A percentile compares a stretch with the other conserved stretches of the same genome.
Evolutionary conservation across 1,140 invertebrate genomes (phyloP).

Genomic region (Phymorhynchus buccinoides): DNA sequence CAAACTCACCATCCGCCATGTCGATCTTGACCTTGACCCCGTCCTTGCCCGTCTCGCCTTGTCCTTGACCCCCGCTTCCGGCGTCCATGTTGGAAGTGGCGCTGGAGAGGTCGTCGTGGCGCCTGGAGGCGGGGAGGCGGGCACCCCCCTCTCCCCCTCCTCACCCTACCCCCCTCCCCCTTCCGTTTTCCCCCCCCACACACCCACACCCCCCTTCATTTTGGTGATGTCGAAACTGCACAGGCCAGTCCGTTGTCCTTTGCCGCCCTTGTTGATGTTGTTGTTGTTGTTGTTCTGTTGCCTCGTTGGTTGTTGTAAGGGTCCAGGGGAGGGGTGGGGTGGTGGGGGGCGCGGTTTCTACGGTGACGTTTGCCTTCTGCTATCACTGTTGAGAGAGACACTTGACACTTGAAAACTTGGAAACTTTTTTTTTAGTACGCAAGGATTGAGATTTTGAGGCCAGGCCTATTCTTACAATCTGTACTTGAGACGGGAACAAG

Average conservation of each 20-base stretch:
- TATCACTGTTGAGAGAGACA: slow-evolving; percentile 74
- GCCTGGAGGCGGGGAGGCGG: not conserved
- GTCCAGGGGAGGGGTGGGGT: slow-evolving; percentile 49
- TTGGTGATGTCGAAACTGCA: slow-evolving; percentile 41
- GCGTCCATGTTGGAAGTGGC: slow-evolving; percentile 27
- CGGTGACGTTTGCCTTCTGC: slow-evolving; percentile 79
- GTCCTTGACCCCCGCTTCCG: not conserved
- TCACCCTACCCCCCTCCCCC: too few relatives aligned
- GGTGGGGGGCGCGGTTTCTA: slow-evolving; percentile 75
- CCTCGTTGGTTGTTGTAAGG: slow-evolving; percentile 1
- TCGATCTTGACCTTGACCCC: slow-evolving; percentile 24
- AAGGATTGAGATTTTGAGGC: too few relatives aligned
- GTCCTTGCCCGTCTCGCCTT: not conserved
- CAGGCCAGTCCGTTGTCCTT: slow-evolving; percentile 25
- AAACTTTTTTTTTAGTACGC: too few relatives aligned
- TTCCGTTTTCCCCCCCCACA: too few relatives aligned
- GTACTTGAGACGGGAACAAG: too few relatives aligned
- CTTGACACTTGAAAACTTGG: too few relatives aligned
- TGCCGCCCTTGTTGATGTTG: not conserved
- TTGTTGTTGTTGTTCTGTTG: not conserved
- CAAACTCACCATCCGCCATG: not conserved
- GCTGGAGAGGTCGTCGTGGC: not conserved
- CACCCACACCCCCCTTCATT: too few relatives aligned
- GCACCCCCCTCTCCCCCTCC: too few relatives aligned
- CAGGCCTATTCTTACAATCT: too few relatives aligned